Conservation (phyloP, 2,888 invertebrate species). For the Meta bourneti region DNA sequence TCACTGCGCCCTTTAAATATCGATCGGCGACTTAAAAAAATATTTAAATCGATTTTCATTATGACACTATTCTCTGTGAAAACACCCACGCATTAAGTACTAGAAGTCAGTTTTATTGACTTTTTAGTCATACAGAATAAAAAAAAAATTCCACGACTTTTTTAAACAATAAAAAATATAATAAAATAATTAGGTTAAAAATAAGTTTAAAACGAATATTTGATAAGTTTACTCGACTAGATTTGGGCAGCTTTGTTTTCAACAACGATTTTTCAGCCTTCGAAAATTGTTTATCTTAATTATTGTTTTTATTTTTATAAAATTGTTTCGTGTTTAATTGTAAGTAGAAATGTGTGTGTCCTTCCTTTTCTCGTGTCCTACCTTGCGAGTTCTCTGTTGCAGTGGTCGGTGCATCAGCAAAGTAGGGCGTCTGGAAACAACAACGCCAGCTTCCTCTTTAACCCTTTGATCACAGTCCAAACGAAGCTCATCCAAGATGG, state of each 20-base stretch:
- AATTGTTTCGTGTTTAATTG: conserved; percentile 2
- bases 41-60: not conserved
- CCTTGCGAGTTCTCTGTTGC: not conserved
- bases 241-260: not conserved
- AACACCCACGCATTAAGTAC: too few species aligned
- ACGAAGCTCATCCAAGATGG: conserved; percentile 75
- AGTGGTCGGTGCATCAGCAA: conserved; percentile 43
- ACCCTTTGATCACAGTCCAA: conserved; percentile 74
- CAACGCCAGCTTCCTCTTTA: conserved; percentile 49
- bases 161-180: not conserved
- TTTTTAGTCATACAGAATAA: too few species aligned
- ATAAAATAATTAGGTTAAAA: not conserved
- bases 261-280: not conserved
- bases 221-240: not conserved
- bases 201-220: not conserved
- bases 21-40: not conserved
- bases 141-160: not conserved
- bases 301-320: not conserved
- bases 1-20: not conserved
- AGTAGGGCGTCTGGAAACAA: conserved; percentile 36
- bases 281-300: not conserved
- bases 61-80: too few species aligned
- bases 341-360: conserved; percentile 5
- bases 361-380: conserved; percentile 29
- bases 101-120: too few species aligned